phyloP scores from a whole-genome alignment of 2,888 invertebrate genomes.

The Scaeva pyrastri region DNA sequence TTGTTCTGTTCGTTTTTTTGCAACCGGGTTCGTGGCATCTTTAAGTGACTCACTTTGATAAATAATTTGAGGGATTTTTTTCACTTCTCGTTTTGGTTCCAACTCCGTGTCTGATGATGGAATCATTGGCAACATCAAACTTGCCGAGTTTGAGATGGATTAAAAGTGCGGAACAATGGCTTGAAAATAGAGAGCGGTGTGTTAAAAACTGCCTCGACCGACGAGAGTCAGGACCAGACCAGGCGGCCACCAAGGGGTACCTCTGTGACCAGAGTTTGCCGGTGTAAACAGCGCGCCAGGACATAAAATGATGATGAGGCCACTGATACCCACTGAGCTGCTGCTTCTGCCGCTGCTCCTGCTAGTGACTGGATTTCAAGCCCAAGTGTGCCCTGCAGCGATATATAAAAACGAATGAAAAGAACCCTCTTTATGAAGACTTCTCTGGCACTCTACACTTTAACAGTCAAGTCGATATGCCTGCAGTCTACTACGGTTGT shows the following conservation, averaged over 20 bases:
- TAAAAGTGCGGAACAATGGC: conserved; percentile 49
- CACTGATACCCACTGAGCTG: conserved; percentile 24
- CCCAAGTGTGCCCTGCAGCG: conserved; percentile 74
- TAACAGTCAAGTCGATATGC: conserved; percentile 27
- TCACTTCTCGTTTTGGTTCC: background rate
- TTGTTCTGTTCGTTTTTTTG: conserved; percentile 35
- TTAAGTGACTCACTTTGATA: conserved; percentile 74
- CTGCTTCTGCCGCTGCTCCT: conserved; percentile 1
- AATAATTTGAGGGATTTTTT: conserved; percentile 56
- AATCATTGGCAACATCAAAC: conserved; percentile 24
- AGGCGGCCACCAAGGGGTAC: conserved; percentile 68
- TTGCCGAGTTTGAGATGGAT: conserved; percentile 16
- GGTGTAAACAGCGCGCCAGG: conserved; percentile 55
- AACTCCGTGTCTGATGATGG: background rate
- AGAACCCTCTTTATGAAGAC: conserved; percentile 47
- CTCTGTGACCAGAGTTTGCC: conserved; percentile 63
- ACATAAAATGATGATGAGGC: conserved; percentile 74
- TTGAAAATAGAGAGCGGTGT: conserved; percentile 8
- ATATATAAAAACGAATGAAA: conserved; percentile 64
- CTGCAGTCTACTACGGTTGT: conserved; percentile 39
- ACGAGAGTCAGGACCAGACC: too few relatives aligned
- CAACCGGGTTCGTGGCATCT: conserved; percentile 62
- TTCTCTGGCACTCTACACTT: conserved; percentile 1
- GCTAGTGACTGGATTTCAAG: conserved; percentile 52
- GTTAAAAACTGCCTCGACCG: too few relatives aligned